Conservation (phyloP, 2,113 vertebrate genomes). For the Anser brachyrhynchus region DNA sequence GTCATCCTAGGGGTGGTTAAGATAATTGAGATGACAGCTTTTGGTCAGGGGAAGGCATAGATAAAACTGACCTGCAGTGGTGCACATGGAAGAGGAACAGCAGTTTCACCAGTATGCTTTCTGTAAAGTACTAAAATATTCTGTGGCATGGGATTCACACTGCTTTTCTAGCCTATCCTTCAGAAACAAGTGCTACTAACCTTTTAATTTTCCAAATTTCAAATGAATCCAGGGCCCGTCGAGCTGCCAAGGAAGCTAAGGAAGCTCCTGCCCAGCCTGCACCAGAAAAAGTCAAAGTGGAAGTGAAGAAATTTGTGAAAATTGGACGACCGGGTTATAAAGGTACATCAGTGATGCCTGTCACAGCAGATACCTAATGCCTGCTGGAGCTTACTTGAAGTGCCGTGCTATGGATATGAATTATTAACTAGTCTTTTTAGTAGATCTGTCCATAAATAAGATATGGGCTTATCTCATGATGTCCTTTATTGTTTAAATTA, state of each 20-base stretch:
- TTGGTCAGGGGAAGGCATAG: background rate
- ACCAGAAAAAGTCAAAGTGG: constrained; percentile 97
- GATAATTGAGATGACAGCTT: background rate
- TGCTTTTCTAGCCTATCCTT: background rate
- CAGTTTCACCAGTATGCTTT: background rate
- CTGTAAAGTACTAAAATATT: background rate
- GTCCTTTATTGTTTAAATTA: background rate
- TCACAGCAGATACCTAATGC: fast-evolving
- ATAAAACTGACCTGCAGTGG: background rate
- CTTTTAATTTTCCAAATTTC: fast-evolving
- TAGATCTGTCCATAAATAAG: background rate
- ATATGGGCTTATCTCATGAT: background rate
- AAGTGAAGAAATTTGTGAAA: constrained; percentile 98
- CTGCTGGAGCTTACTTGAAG: background rate
- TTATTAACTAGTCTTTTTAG: background rate
- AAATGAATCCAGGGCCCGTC: background rate
- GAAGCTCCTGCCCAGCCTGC: constrained; percentile 96
- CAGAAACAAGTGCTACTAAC: background rate
- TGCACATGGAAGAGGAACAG: fast-evolving
- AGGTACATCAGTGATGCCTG: constrained; percentile 71
- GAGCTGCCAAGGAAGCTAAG: constrained; percentile 93
- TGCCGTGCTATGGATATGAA: background rate
- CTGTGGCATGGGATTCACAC: fast-evolving
- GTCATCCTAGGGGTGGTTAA: background rate
- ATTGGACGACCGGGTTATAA: constrained; percentile 97